A percentile compares a stretch with the other conserved stretches of the same genome.
phyloP scores from a whole-genome alignment of 2,888 invertebrate species.

The Netelia inedita region DNA sequence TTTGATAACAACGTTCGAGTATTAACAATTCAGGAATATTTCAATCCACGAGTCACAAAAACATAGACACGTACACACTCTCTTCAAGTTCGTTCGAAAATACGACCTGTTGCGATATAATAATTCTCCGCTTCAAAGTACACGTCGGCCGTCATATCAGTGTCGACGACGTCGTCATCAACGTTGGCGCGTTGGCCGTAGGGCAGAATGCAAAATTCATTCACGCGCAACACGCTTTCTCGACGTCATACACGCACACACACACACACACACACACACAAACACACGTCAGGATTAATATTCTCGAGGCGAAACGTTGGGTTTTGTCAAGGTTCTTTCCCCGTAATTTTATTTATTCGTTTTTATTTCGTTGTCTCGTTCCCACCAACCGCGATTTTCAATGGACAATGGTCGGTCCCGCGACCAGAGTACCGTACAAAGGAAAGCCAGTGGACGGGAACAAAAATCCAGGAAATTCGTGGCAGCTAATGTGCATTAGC shows the following conservation, averaged over 20 bases:
- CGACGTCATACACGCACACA: not conserved
- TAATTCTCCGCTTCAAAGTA: conserved; percentile 35
- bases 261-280: too few species aligned
- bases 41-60: not conserved
- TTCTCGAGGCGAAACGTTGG: not conserved
- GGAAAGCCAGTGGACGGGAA: too few species aligned
- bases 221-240: not conserved
- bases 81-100: conserved; percentile 10
- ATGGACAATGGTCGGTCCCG: too few species aligned
- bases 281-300: not conserved
- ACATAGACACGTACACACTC: not conserved
- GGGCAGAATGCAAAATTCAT: conserved; percentile 18
- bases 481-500: too few species aligned
- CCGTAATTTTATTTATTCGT: too few species aligned
- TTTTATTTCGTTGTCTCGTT: too few species aligned
- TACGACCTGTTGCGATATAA: conserved; percentile 38
- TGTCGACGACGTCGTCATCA: conserved; percentile 34
- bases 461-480: too few species aligned
- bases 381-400: too few species aligned
- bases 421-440: too few species aligned
- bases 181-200: conserved; percentile 1
- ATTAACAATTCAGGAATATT: not conserved
- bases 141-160: conserved; percentile 14
- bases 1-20: not conserved
- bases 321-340: too few species aligned